These are phyloP conservation scores for Danio kyathit DNA, from an alignment of 2,797 vertebrate species.

Conservation along the genomic window DNA sequence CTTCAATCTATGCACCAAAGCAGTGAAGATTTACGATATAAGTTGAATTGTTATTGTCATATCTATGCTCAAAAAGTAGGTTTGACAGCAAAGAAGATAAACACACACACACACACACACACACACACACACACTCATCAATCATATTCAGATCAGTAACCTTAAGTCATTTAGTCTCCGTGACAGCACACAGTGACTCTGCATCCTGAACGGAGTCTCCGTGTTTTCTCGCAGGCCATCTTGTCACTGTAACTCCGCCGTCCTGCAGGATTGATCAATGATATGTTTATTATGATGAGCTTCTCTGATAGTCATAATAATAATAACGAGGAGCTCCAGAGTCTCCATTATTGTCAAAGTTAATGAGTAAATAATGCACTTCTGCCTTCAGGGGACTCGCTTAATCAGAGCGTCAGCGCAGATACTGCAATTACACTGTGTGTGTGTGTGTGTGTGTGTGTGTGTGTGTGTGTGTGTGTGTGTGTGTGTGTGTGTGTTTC, in stretches of 20 bases:
- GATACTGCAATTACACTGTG: conserved; percentile 44
- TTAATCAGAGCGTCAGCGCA: conserved; percentile 65
- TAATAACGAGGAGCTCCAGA: conserved; percentile 64
- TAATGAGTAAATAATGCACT: conserved; percentile 70
- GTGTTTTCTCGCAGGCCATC: conserved; percentile 31
- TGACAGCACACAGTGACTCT: conserved; percentile 24
- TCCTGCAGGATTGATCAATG: conserved; percentile 50
- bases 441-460: background rate
- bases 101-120: too few species aligned
- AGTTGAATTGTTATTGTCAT: too few species aligned
- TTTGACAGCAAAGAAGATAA: too few species aligned
- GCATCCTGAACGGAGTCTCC: conserved; percentile 22
- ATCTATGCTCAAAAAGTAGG: too few species aligned
- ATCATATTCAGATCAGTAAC: conserved; percentile 35
- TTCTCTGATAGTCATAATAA: conserved; percentile 44
- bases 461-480: too few species aligned
- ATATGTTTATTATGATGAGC: conserved; percentile 54
- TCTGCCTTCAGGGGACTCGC: conserved; percentile 59
- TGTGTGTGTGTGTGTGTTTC: too few species aligned
- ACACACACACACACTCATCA: conserved; percentile 28
- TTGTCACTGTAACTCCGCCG: conserved; percentile 43
- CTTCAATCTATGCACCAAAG: too few species aligned
- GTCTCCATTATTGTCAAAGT: conserved; percentile 66
- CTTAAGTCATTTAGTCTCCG: background rate
- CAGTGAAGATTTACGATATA: too few species aligned